A percentile compares a stretch with the other conserved stretches of the same genome.
Conservation (phyloP, 2,113 vertebrate genomes). For the Periophthalmus modestus region DNA sequence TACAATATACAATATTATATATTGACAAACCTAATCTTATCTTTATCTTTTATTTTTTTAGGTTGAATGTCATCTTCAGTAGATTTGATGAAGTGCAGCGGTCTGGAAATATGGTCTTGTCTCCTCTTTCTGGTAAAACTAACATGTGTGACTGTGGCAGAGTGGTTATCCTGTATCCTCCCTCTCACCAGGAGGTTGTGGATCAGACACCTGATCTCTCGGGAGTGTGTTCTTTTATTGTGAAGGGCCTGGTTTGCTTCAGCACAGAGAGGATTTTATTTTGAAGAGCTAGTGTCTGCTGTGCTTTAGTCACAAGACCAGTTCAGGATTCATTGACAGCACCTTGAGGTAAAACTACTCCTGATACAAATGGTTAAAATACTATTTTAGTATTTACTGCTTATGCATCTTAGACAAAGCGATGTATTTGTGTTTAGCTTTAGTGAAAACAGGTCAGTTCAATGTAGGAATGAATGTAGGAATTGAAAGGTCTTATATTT, state of each 20-base stretch:
- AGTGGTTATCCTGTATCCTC: background rate
- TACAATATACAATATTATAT: too few species aligned
- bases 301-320: constrained; percentile 69
- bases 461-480: too few species aligned
- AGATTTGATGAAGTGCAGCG: constrained; percentile 96
- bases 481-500: too few species aligned
- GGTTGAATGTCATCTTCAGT: constrained; percentile 96
- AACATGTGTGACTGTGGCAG: too few species aligned
- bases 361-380: too few species aligned
- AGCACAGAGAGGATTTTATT: constrained; percentile 52
- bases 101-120: constrained; percentile 93
- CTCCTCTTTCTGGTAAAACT: constrained; percentile 81
- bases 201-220: too few species aligned
- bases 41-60: constrained; percentile 63
- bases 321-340: background rate
- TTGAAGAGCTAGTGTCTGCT: constrained; percentile 55
- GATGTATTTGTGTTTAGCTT: too few species aligned
- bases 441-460: too few species aligned
- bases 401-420: too few species aligned
- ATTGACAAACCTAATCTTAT: background rate
- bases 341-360: background rate
- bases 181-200: too few species aligned
- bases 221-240: background rate
- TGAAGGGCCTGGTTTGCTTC: background rate
- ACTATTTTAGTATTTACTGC: too few species aligned